These are phyloP conservation scores for Xenopus petersii DNA, from an alignment of 2,797 vertebrate species.

Conservation along the genomic window DNA sequence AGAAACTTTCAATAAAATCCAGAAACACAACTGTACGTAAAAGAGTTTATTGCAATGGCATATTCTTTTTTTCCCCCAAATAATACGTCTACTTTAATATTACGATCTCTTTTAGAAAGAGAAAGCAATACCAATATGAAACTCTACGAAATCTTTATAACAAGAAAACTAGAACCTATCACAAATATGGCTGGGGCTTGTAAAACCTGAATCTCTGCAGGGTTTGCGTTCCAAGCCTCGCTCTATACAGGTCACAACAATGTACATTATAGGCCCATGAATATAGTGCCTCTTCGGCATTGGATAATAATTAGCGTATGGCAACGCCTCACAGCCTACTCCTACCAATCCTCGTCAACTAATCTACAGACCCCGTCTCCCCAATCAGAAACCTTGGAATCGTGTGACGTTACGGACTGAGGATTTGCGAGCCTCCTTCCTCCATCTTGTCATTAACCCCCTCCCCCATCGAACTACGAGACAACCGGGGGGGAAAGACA, in stretches of 20 bases:
- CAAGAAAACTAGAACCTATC: no score
- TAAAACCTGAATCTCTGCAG: no score
- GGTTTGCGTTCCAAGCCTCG: constrained; percentile 23
- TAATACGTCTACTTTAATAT: no score
- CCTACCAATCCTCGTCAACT: not conserved
- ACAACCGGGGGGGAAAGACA: constrained; percentile 37
- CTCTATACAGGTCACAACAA: constrained; percentile 19
- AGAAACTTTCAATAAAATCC: no score
- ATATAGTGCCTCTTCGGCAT: not conserved
- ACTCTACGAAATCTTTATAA: no score
- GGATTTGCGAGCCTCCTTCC: constrained; percentile 29
- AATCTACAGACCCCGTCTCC: not conserved
- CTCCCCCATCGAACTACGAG: constrained; percentile 41
- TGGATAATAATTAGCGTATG: not conserved
- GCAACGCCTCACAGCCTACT: not conserved
- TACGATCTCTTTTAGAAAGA: no score
- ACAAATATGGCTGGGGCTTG: no score
- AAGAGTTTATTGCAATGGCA: no score
- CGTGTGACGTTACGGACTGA: constrained; percentile 4
- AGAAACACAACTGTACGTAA: no score
- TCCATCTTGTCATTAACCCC: constrained; percentile 46
- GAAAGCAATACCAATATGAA: no score
- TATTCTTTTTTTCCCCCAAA: no score
- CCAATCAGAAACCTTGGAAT: constrained; percentile 21
- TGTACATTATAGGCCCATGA: not conserved